Evolutionary conservation across 2,888 invertebrate species (phyloP), one percentile per base, ranked within the genome.

Genomic region (Drosophila affinis): DNA sequence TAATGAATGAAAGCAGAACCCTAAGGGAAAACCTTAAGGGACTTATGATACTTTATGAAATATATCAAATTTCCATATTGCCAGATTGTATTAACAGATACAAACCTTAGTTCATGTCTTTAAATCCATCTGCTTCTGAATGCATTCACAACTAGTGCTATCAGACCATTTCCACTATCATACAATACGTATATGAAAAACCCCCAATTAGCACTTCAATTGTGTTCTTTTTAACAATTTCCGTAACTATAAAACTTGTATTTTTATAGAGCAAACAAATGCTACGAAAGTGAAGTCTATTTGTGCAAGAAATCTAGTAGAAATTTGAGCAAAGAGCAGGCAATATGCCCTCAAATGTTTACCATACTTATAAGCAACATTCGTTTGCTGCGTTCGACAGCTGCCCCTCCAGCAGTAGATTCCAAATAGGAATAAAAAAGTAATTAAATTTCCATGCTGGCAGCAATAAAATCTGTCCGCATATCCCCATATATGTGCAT

Each of bases 371-470:
- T 60, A 60, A 60, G 34, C 60, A 48, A 39, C 34, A 34, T 29
- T 29, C 10, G 12, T 14, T 32, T 24, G 3, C 18, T 21, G 39
- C 7, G 10, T 62, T 24, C 49, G 27, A 44, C 63, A 63, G n/a
- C 21, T 24, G 24, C 49, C 24, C 49, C 24, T 48, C 14, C 24
- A 14, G 24, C 7, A 3, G 6, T 21, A 9, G 14, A 14, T 5
- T 24, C 14, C 21, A n/a, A 46, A 44, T 21, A 34, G 12, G 18
- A 53, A n/a, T 53, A 59, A 59, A 60, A 49, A 52, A 44, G 54
- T 53, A 73, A 72, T 58, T 64, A 51, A 44, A 63, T 47, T 54
- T 51, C 49, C 39, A 21, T 46, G 54, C 75, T 55, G 46, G 47
- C 52, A 27, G 44, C 18, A 34, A 64, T 52, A 52, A 60, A 76